Conservation (phyloP, 2,797 vertebrate genomes). For the Syngnathus rostellatus region DNA sequence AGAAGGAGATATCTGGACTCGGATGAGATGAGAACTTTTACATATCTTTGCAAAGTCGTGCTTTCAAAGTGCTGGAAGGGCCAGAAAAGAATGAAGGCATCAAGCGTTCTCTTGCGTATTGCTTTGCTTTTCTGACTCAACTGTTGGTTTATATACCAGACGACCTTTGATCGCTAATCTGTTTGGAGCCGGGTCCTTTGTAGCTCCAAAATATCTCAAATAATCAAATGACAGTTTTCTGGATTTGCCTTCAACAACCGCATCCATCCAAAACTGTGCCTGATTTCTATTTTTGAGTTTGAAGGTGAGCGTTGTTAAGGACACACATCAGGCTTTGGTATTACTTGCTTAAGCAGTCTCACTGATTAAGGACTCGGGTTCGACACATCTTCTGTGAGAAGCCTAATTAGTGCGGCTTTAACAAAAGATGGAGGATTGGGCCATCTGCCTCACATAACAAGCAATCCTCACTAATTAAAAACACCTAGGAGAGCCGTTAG, state of each 20-base stretch:
- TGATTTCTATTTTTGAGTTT: conserved; percentile 57
- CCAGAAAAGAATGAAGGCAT: conserved; percentile 23
- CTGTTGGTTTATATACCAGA: conserved; percentile 16
- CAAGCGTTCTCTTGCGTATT: conserved; percentile 8
- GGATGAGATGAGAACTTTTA: conserved; percentile 40
- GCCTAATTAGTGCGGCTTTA: conserved; percentile 92
- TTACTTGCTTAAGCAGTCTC: conserved; percentile 70
- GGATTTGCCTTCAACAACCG: neutral
- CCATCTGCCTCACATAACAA: conserved; percentile 83
- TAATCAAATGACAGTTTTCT: neutral
- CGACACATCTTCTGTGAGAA: conserved; percentile 77
- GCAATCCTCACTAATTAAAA: conserved; percentile 85
- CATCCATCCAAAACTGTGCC: conserved; percentile 17
- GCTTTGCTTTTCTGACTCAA: conserved; percentile 6
- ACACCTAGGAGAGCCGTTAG: conserved; percentile 77
- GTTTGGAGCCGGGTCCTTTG: conserved; percentile 4
- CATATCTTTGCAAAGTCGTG: conserved; percentile 42
- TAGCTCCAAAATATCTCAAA: neutral
- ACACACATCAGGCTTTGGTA: conserved; percentile 67
- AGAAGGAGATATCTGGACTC: conserved; percentile 30
- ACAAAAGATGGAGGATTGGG: conserved; percentile 78
- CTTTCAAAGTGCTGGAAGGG: conserved; percentile 37
- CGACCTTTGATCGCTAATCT: conserved; percentile 10
- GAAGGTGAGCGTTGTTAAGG: conserved; percentile 69
- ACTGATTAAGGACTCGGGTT: conserved; percentile 78